Base-by-base conservation (phyloP, 1,140 invertebrate genomes). In the Drosophila sucinea region DNA sequence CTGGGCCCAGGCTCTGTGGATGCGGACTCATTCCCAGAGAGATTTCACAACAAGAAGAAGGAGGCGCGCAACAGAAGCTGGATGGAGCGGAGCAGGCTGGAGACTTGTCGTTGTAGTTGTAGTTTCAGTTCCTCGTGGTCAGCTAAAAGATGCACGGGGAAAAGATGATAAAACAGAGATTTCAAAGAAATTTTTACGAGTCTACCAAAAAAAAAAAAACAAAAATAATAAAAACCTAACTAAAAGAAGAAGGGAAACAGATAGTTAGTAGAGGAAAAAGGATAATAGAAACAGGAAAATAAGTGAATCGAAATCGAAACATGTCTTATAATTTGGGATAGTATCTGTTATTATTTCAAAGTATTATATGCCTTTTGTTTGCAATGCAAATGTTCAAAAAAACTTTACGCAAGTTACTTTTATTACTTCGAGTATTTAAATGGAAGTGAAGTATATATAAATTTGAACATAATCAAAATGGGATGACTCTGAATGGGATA, bases 1-100 rank as follows among this genome's bases (percentile, higher is more conserved):
- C 11, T 1, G 8, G 35, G 10, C 35, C 35, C 35, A 38, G 35
- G 35, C 35, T 11, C 35, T 17, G 17, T 17, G 17, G 17, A 17
- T 17, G 17, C 30, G 40, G 11, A 41, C 40, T 41, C 40, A 41
- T 41, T 41, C 11, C 44, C 44, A 51, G 40, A 64, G 58, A 69
- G 30, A 23, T 38, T 57, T 29, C 51, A 44, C 51, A 17, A 72
- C 61, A 68, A 72, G 62, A 60, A 62, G 62, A 17, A 17, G 17
- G 17, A 17, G 17, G 17, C 17, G 69, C 63, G 67, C 67, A 75
- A 78, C 76, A 71, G 76, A 75, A 78, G 76, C 72, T 51, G 72
- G 35, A 30, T n/a, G 17, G 41, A 11, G 5, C 5, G 6, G 4
- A 17, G n/a, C 41, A 1, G 11, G 8, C 38, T 11, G 11, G 23